These are phyloP conservation scores for Hydrochoerus hydrochaeris DNA, from an alignment of 2,113 vertebrate genomes.

Conservation along the genomic window DNA sequence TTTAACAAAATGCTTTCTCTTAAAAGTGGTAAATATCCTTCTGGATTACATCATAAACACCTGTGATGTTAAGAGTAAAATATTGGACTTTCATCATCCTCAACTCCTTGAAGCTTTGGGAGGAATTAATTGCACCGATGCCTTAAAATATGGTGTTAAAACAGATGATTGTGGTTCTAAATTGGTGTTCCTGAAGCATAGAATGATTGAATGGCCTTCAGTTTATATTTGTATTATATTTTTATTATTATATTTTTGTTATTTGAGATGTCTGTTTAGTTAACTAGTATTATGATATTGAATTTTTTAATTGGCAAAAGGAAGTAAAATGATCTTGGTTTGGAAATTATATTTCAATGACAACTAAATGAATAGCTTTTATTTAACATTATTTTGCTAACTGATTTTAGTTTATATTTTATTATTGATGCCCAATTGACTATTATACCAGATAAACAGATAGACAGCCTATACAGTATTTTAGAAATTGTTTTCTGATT, in stretches of 20 bases:
- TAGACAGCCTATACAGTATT: not conserved
- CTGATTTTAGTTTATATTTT: not conserved
- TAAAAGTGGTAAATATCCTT: conserved; percentile 84
- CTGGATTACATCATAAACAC: conserved; percentile 84
- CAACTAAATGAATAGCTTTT: not conserved
- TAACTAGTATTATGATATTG: not conserved
- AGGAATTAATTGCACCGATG: conserved; percentile 85
- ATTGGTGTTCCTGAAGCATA: not conserved
- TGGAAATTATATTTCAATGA: not conserved
- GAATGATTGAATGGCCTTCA: not conserved
- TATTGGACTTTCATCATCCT: conserved; percentile 87
- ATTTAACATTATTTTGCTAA: not conserved
- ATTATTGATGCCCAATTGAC: not conserved
- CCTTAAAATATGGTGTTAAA: conserved; percentile 87
- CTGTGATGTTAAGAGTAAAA: conserved; percentile 82
- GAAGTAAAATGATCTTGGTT: not conserved
- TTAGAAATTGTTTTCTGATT: not conserved
- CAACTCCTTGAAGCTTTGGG: conserved; percentile 86
- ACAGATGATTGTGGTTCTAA: conserved; percentile 77
- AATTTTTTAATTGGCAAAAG: not conserved
- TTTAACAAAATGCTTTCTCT: conserved; percentile 81
- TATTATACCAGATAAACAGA: not conserved
- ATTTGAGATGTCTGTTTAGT: not conserved
- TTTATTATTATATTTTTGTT: not conserved
- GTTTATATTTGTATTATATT: not conserved